phyloP scores from a whole-genome alignment of 1,140 invertebrate genomes.

The Medauroidea extradentata region DNA sequence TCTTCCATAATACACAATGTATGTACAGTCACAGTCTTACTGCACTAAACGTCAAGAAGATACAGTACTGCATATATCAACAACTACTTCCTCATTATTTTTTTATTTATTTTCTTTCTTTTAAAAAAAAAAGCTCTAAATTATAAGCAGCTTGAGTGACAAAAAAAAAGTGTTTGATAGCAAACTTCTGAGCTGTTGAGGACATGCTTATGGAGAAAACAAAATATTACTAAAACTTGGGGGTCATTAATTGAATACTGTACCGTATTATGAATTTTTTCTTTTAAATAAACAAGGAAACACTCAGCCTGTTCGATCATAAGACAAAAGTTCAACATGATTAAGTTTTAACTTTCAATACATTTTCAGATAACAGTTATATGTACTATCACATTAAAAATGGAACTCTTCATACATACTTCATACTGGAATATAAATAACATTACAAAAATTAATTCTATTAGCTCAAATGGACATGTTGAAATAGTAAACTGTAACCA shows the following conservation, averaged over 20 bases:
- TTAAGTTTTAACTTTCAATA: neutral
- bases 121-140: constrained; percentile 12
- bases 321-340: constrained; percentile 23
- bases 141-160: constrained; percentile 15
- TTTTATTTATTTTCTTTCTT: constrained; percentile 2
- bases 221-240: constrained; percentile 1
- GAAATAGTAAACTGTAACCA: no score
- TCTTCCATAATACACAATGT: constrained; percentile 4
- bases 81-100: constrained; percentile 2
- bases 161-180: neutral
- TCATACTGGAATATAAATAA: constrained; percentile 3
- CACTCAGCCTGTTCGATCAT: neutral
- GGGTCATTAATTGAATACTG: neutral
- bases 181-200: constrained; percentile 3
- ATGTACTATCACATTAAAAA: constrained; percentile 3
- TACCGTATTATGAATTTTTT: no score
- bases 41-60: constrained; percentile 15
- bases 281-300: neutral
- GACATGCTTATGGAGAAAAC: constrained; percentile 1
- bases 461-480: no score
- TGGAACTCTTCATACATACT: neutral
- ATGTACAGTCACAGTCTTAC: constrained; percentile 11
- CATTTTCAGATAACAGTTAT: constrained; percentile 1
- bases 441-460: no score
- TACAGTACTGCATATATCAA: constrained; percentile 3